These are phyloP conservation scores for Dipodomys spectabilis DNA, from an alignment of 2,113 vertebrate genomes.

Conservation along the genomic window DNA sequence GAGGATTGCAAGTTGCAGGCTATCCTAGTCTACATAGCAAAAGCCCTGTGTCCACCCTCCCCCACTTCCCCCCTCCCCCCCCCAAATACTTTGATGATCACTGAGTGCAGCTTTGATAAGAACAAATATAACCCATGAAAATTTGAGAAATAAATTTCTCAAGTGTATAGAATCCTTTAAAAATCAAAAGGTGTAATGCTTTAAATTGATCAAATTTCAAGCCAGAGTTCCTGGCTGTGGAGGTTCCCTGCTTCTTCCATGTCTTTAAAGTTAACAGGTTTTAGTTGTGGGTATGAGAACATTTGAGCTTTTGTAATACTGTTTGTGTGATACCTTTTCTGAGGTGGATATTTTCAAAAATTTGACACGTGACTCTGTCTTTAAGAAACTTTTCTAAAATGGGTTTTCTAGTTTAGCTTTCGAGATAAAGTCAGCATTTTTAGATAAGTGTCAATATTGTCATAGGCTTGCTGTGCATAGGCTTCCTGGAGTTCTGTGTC, in stretches of 20 bases:
- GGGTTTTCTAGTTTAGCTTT: no score
- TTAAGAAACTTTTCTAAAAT: background rate
- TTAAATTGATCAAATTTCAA: background rate
- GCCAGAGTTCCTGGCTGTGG: background rate
- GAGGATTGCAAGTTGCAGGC: background rate
- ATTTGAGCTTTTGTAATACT: background rate
- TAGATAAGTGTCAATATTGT: background rate
- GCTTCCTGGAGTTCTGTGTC: background rate
- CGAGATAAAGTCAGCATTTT: background rate
- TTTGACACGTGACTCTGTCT: background rate
- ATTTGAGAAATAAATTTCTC: background rate
- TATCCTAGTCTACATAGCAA: background rate
- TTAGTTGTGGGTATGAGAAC: background rate
- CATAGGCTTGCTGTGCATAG: no score
- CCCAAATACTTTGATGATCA: background rate
- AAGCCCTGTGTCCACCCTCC: background rate
- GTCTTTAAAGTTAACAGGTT: background rate
- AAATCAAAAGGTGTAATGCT: background rate
- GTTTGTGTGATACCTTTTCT: conserved; percentile 5
- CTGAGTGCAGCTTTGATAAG: background rate
- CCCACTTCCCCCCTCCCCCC: no score
- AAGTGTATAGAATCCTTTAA: background rate
- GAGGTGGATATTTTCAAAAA: background rate
- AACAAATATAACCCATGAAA: background rate
- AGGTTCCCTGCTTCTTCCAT: background rate